Conservation (phyloP, 2,113 vertebrate genomes). For the Coracopsis vasa region DNA sequence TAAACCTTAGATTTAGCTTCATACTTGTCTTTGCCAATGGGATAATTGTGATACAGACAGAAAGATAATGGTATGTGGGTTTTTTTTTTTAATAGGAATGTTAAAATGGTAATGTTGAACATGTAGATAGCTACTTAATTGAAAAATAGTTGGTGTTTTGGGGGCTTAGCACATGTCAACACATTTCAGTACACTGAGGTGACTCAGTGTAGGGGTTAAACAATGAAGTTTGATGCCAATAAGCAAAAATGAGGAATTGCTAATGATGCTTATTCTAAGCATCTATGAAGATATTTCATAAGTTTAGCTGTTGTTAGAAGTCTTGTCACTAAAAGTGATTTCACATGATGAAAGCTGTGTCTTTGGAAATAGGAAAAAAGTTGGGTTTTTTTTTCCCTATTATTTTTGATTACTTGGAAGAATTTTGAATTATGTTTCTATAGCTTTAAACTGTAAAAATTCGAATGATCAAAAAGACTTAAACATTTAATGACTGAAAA, state of each 20-base stretch:
- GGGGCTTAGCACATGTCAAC: not conserved
- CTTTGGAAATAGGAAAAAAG: not conserved
- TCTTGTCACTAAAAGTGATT: not conserved
- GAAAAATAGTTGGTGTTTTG: not conserved
- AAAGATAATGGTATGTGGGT: not conserved
- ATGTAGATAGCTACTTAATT: not conserved
- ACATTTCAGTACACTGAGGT: not conserved
- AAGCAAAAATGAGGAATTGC: not conserved
- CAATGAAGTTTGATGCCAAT: not conserved
- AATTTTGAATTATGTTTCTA: not conserved
- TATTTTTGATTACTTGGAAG: not conserved
- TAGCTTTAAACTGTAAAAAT: not conserved
- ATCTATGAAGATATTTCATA: not conserved
- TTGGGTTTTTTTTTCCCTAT: rapidly evolving
- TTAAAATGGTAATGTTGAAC: not conserved
- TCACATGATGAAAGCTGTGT: not conserved
- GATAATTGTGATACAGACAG: not conserved
- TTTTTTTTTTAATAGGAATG: not conserved
- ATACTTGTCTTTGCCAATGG: not conserved
- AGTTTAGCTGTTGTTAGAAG: not conserved
- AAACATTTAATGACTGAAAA: not conserved
- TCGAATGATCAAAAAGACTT: not conserved
- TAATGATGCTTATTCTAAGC: not conserved
- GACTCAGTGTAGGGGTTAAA: not conserved
- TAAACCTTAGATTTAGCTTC: not conserved